phyloP scores from a whole-genome alignment of 2,888 invertebrate species.

The Agonum fuliginosum region DNA sequence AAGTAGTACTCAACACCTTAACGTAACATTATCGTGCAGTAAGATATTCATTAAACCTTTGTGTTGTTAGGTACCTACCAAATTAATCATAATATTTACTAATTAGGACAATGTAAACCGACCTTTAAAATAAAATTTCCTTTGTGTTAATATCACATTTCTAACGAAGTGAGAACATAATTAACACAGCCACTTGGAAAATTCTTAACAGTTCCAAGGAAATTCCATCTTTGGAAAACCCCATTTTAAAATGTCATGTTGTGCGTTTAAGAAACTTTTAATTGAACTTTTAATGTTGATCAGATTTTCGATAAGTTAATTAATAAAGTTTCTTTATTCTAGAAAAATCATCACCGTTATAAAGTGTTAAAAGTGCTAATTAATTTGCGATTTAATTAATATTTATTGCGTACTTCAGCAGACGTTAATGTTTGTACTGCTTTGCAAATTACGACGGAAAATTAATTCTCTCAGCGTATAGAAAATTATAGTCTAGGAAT shows the following conservation, averaged over 20 bases:
- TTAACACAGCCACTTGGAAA: slow-evolving; percentile 5
- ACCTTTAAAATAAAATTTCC: not conserved
- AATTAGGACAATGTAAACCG: slow-evolving; percentile 18
- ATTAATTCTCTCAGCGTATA: too few species aligned
- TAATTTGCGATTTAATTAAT: slow-evolving; percentile 26
- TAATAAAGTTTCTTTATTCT: slow-evolving; percentile 41
- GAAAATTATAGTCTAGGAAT: too few species aligned
- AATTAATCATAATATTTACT: slow-evolving; percentile 21
- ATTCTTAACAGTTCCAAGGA: not conserved
- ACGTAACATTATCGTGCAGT: too few species aligned
- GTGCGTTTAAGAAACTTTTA: slow-evolving; percentile 31
- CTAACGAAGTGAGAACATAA: slow-evolving; percentile 41
- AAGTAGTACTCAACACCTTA: too few species aligned
- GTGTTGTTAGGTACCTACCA: too few species aligned
- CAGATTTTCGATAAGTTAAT: slow-evolving; percentile 38
- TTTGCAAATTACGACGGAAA: not conserved
- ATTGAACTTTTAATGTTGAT: slow-evolving; percentile 30
- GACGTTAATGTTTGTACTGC: not conserved
- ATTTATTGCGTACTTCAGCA: slow-evolving; percentile 26
- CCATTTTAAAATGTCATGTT: not conserved
- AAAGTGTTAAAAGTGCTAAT: not conserved
- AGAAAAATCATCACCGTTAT: not conserved
- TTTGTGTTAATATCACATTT: not conserved
- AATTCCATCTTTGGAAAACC: not conserved
- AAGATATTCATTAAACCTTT: too few species aligned